phyloP scores from a whole-genome alignment of 2,113 vertebrate genomes.

The Anser cygnoides region DNA sequence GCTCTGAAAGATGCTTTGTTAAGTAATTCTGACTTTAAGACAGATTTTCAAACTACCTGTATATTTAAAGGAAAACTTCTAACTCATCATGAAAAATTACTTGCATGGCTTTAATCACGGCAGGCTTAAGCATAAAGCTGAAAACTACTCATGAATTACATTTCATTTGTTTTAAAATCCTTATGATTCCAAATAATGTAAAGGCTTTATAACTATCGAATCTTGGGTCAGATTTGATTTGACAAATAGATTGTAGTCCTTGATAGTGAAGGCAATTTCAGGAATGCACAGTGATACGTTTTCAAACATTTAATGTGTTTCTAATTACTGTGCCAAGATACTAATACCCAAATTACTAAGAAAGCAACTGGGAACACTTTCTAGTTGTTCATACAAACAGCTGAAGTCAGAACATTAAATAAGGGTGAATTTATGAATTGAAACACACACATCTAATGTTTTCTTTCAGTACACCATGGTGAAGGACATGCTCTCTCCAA shows the following conservation, averaged over 20 bases:
- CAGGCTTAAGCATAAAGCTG: background rate
- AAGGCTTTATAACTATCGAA: background rate
- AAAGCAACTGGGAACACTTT: background rate
- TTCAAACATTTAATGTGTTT: background rate
- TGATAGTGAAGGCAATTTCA: background rate
- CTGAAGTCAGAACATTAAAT: background rate
- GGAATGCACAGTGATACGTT: background rate
- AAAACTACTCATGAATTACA: background rate
- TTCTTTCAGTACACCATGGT: conserved; percentile 88
- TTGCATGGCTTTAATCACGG: background rate
- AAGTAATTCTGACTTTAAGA: background rate
- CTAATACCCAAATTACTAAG: background rate
- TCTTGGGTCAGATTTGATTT: background rate
- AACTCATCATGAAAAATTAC: background rate
- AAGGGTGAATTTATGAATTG: background rate
- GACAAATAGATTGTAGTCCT: background rate
- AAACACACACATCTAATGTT: background rate
- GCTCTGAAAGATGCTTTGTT: background rate
- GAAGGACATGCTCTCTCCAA: conserved; percentile 90
- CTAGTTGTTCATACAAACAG: background rate
- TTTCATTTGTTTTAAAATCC: background rate
- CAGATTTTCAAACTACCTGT: background rate
- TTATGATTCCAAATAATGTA: background rate
- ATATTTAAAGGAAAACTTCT: background rate
- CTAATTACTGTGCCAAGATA: background rate